These are phyloP conservation scores for Echinops telfairi DNA, from an alignment of 2,113 vertebrate genomes.

Conservation along the genomic window DNA sequence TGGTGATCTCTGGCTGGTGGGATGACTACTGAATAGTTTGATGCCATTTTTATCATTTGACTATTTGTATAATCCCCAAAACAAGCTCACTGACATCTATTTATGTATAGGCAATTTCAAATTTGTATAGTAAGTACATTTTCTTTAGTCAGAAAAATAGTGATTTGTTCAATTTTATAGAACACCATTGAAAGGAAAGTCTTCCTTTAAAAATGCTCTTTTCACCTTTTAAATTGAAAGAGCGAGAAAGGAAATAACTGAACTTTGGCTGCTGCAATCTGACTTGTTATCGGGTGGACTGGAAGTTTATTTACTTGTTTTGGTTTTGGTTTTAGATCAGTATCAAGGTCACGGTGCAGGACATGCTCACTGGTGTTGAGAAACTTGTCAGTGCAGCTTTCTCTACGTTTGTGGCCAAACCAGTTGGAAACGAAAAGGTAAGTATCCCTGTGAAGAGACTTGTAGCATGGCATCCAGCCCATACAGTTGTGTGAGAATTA, in stretches of 20 bases:
- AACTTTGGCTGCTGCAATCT: neutral
- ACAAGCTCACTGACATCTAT: neutral
- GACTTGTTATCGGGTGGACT: neutral
- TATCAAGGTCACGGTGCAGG: slow-evolving; percentile 88
- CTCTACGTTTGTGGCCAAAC: slow-evolving; percentile 89
- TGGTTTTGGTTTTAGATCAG: slow-evolving; percentile 86
- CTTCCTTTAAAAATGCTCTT: slow-evolving; percentile 49
- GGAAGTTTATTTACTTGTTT: neutral
- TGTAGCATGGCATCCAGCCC: neutral
- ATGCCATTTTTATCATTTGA: neutral
- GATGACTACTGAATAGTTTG: neutral
- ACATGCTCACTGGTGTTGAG: slow-evolving; percentile 82
- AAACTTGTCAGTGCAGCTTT: slow-evolving; percentile 89
- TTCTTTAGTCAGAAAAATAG: slow-evolving; percentile 2
- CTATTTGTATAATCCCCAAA: too few relatives aligned
- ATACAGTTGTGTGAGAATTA: neutral
- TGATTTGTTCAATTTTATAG: neutral
- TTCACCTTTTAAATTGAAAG: slow-evolving; percentile 11
- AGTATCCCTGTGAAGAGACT: neutral
- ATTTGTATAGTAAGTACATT: slow-evolving; percentile 15
- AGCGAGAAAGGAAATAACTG: neutral
- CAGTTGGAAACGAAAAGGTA: slow-evolving; percentile 86
- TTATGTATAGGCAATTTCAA: slow-evolving; percentile 3
- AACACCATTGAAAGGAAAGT: neutral
- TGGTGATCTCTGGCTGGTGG: neutral